Evolutionary conservation across 2,113 vertebrate species (phyloP).

Genomic region (Xenopus laevis): DNA sequence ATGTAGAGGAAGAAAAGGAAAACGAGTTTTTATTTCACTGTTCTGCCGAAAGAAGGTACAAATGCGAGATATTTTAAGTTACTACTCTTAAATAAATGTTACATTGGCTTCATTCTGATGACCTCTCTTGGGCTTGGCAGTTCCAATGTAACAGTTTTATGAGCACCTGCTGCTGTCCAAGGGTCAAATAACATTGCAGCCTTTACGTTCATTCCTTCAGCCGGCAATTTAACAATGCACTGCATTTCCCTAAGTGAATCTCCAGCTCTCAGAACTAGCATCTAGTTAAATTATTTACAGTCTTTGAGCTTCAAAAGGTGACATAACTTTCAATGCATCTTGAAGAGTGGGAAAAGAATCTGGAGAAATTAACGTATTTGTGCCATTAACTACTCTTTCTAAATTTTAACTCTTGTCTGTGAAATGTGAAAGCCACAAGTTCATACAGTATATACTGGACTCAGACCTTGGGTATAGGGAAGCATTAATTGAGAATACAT

Average conservation of each 20-base stretch:
- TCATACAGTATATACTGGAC: too few relatives aligned
- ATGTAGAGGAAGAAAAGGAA: background rate
- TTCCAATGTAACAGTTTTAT: slow-evolving; percentile 7
- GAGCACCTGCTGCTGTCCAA: slow-evolving; percentile 17
- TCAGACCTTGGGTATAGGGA: too few relatives aligned
- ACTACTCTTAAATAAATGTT: slow-evolving; percentile 1
- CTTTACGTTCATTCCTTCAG: background rate
- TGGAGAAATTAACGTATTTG: too few relatives aligned
- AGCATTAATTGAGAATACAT: too few relatives aligned
- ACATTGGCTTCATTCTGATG: slow-evolving; percentile 7
- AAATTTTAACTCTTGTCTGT: too few relatives aligned
- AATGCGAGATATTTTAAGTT: slow-evolving; percentile 11
- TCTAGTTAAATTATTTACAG: background rate
- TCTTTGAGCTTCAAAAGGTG: too few relatives aligned
- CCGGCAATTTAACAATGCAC: slow-evolving; percentile 13
- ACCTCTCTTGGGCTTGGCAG: background rate
- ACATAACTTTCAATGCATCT: too few relatives aligned
- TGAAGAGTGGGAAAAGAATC: too few relatives aligned
- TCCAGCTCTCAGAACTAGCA: background rate
- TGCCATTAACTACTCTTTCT: too few relatives aligned
- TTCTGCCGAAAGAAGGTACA: background rate
- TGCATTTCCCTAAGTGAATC: background rate
- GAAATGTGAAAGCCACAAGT: too few relatives aligned
- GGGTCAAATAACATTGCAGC: slow-evolving; percentile 2
- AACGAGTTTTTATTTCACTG: background rate